Conservation (phyloP, 1,140 invertebrate species). For the Drosophila persimilis region DNA sequence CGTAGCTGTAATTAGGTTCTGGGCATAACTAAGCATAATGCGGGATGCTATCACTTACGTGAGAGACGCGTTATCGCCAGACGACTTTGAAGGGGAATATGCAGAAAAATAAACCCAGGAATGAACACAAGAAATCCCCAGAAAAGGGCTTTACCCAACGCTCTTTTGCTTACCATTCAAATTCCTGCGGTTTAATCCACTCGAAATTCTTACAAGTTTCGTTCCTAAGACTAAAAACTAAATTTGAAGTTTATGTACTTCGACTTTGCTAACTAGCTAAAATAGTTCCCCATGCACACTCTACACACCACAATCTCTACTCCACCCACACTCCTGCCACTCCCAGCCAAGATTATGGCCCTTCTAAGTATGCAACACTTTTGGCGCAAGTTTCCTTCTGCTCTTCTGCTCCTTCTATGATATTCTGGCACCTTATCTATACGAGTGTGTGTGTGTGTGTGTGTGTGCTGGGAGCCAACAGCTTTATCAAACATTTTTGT, state of each 20-base stretch:
- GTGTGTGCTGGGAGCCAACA: constrained; percentile 31
- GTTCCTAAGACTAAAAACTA: background rate
- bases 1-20: constrained; percentile 47
- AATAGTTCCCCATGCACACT: constrained; percentile 1
- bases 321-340: no score
- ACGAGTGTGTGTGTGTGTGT: constrained; percentile 12
- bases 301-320: no score
- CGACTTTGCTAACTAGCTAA: constrained; percentile 24
- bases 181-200: background rate
- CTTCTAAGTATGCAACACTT: constrained; percentile 27
- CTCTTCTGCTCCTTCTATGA: no score
- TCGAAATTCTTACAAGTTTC: background rate
- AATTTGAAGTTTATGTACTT: constrained; percentile 21
- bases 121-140: no score
- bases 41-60: constrained; percentile 6
- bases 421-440: constrained; percentile 30
- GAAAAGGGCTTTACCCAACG: no score
- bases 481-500: constrained; percentile 59
- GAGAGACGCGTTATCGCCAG: background rate
- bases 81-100: background rate
- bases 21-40: constrained; percentile 41
- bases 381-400: constrained; percentile 1
- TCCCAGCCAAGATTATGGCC: constrained; percentile 18
- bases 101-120: background rate
- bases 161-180: background rate